Base-by-base conservation (phyloP, 2,113 vertebrate species). In the Anarhynchus alexandrinus region DNA sequence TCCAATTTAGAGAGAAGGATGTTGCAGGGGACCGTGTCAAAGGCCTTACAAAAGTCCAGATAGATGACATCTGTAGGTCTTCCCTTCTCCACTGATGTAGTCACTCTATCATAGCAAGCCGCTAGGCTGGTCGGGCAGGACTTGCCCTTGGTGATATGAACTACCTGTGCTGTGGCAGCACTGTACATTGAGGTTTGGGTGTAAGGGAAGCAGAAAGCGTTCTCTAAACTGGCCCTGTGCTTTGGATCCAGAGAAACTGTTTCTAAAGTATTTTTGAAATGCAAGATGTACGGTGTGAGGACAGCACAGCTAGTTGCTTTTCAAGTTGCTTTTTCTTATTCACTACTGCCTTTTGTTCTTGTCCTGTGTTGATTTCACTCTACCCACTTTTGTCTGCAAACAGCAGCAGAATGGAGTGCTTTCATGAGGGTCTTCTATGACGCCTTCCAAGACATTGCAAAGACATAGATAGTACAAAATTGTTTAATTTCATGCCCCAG, bases 401-500 rank as follows among this genome's bases (percentile, higher is more conserved):
- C 32, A 91, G 23, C 25, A 83, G n/a, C 51, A 84, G 43, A 90
- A 82, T 6, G 2, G 15, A 64, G 7, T 65, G 45, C 47, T 74
- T 89, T 79, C 4, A 0, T 30, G 10, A 84, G 30, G 16, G 30
- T 82, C 36, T 72, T 83, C 32, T 43, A 2, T 15, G 30, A 47
- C 55, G 18, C 15, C 36, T 90, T 77, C 32, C 29, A 90, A 85
- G 36, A 34, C 8, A 51, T 58, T 43, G 23, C 42, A 77, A 86
- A 85, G 40, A 67, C n/a, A 74, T 8, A 88, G 76, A 64, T 57
- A 58, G 25, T 36, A 73, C 54, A 89, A 64, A 79, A 65, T 80
- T 66, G 4, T 89, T 81, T 86, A 82, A 90, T 96, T 94, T 94
- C 71, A 90, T 91, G 84, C 70, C 84, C 78, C 70, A 96, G 81